Evolutionary conservation across 1,140 invertebrate species (phyloP), one percentile per base, ranked within the genome.

Genomic region (Holcopasites calliopsidis): DNA sequence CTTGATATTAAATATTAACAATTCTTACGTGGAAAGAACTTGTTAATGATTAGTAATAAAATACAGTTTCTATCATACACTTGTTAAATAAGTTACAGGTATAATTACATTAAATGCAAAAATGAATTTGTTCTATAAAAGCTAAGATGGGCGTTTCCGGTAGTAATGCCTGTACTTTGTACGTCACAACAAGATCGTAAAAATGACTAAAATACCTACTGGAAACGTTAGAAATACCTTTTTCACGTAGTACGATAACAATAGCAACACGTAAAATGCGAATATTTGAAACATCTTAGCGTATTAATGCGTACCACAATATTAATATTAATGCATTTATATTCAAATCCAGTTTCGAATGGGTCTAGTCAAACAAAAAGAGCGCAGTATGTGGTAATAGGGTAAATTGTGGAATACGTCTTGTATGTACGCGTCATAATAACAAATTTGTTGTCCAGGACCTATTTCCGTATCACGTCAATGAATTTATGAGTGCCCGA

Each of bases 191-290:
- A 50, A 47, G 35, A 38, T 72, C 62, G 33, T 49, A 72, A 72
- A 62, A 40, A 54, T 52, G 13, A 61, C 2, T 50, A 26, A 50
- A 31, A 62, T 60, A 71, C 21, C 33, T 65, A 52, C 13, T 35
- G 10, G 33, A 8, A 65, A 65, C 21, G n/a, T 44, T 23, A n/a
- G 31, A 35, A 13, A 38, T 42, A 38, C 18, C 38, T 38, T 16
- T 38, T 60, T 49, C 42, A 38, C 18, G 44, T 13, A 44, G 16
- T n/a, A 31, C 49, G 23, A 13, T 35, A 71, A 61, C 55, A 49
- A 49, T 61, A 61, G 49, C 54, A 71, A 50, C 42, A 70, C 40
- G n/a, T 61, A 61, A 71, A 69, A 70, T 58, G 13, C 18, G 28
- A 50, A 35, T 38, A 65, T 11, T 21, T 31, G 28, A 52, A 11